A percentile compares a stretch with the other conserved stretches of the same genome.
phyloP scores from a whole-genome alignment of 2,797 vertebrate genomes.

The Hafferia zeledoni region DNA sequence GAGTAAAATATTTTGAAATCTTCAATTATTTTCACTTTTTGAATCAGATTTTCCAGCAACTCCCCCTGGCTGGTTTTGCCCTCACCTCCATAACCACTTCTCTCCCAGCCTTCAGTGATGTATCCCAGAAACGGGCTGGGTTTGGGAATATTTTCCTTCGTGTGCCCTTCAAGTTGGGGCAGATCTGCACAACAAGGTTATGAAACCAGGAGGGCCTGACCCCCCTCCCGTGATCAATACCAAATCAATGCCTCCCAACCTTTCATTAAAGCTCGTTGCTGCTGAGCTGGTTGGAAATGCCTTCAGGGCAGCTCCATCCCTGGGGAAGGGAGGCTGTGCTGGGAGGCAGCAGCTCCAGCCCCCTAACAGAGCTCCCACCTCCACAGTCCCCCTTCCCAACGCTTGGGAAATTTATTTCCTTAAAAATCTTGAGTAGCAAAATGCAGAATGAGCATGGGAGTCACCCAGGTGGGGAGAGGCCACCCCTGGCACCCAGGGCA shows the following conservation, averaged over 20 bases:
- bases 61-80: neutral
- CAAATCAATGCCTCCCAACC: neutral
- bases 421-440: neutral
- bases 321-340: no score
- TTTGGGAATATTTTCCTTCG: neutral
- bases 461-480: rapidly evolving
- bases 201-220: neutral
- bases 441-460: rapidly evolving
- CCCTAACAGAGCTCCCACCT: neutral
- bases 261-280: neutral
- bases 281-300: rapidly evolving
- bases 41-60: neutral
- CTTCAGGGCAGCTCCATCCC: neutral
- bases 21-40: neutral
- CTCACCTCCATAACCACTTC: neutral
- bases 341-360: neutral
- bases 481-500: rapidly evolving
- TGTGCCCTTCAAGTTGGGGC: neutral
- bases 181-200: neutral
- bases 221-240: neutral
- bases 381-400: neutral
- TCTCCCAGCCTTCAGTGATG: neutral
- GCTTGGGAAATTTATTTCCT: neutral
- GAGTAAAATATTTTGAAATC: neutral
- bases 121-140: neutral